These are phyloP conservation scores for Osmoderma eremita DNA, from an alignment of 2,888 invertebrate genomes.

Conservation along the genomic window DNA sequence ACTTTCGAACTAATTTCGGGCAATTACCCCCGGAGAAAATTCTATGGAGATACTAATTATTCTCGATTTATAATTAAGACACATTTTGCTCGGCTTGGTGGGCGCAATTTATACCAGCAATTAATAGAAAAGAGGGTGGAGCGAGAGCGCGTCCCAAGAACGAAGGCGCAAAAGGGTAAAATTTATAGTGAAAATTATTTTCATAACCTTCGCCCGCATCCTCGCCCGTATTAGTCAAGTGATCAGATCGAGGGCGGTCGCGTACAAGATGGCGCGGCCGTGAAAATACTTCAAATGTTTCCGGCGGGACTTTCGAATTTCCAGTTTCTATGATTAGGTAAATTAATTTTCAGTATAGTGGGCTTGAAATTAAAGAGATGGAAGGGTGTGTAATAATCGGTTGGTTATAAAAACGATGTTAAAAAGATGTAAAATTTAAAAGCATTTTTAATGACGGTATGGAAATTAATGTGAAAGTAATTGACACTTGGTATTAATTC, in stretches of 20 bases:
- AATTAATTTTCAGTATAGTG: conserved; percentile 28
- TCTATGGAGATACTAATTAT: conserved; percentile 34
- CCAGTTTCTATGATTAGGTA: conserved; percentile 13
- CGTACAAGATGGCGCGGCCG: background rate
- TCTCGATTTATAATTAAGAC: conserved; percentile 36
- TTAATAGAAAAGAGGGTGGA: conserved; percentile 13
- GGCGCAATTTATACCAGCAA: conserved; percentile 31
- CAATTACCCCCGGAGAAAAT: conserved; percentile 26
- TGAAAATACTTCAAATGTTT: background rate
- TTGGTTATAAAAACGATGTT: too few species aligned
- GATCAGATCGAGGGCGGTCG: conserved; percentile 14
- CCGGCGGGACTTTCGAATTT: conserved; percentile 11
- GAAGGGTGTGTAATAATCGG: background rate
- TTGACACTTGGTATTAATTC: too few species aligned
- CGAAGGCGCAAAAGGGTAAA: conserved; percentile 4
- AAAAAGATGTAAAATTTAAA: too few species aligned
- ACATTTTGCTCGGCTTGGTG: conserved; percentile 7
- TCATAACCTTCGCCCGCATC: conserved; percentile 21
- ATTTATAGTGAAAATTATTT: conserved; percentile 38
- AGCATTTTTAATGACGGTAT: too few species aligned
- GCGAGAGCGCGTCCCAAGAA: background rate
- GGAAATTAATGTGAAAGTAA: too few species aligned
- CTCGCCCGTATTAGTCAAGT: conserved; percentile 28
- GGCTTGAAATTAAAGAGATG: conserved; percentile 4
- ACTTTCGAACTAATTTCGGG: conserved; percentile 20